Conservation (phyloP, 2,888 invertebrate genomes). For the Gasteruption jaculator region DNA sequence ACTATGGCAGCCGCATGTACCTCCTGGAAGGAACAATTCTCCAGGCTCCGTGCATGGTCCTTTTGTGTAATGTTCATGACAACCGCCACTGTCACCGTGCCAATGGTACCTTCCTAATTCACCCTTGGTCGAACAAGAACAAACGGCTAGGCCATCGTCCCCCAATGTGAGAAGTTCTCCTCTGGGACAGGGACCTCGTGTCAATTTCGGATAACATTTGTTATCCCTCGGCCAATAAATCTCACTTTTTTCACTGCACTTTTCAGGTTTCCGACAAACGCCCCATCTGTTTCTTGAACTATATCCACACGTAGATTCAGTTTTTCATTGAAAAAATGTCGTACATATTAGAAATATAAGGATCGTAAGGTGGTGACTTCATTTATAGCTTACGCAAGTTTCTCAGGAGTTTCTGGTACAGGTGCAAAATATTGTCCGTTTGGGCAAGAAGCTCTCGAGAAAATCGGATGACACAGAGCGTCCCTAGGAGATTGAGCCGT, state of each 20-base stretch:
- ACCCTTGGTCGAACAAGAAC: constrained; percentile 59
- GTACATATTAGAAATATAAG: not conserved
- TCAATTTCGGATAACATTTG: constrained; percentile 68
- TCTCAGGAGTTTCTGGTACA: constrained; percentile 48
- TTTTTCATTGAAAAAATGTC: not conserved
- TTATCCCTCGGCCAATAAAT: constrained; percentile 75
- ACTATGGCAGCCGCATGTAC: constrained; percentile 68
- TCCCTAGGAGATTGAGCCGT: constrained; percentile 68
- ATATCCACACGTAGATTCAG: too few relatives aligned
- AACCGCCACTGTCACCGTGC: constrained; percentile 60
- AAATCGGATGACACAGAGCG: constrained; percentile 70
- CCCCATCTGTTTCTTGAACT: constrained; percentile 66
- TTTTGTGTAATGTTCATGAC: constrained; percentile 70
- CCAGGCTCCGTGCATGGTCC: constrained; percentile 77
- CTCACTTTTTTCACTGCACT: constrained; percentile 63
- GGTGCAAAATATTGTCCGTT: constrained; percentile 74
- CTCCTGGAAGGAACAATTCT: constrained; percentile 71
- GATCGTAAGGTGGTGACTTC: not conserved
- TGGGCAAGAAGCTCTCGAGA: constrained; percentile 70
- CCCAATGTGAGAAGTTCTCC: constrained; percentile 66
- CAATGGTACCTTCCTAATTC: constrained; percentile 59
- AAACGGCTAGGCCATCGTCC: constrained; percentile 62
- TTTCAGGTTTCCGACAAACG: constrained; percentile 64
- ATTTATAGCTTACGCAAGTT: constrained; percentile 28
- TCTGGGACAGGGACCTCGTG: constrained; percentile 72